Conservation (phyloP, 2,113 vertebrate genomes). For the Boulengeromyrus knoepffleri region DNA sequence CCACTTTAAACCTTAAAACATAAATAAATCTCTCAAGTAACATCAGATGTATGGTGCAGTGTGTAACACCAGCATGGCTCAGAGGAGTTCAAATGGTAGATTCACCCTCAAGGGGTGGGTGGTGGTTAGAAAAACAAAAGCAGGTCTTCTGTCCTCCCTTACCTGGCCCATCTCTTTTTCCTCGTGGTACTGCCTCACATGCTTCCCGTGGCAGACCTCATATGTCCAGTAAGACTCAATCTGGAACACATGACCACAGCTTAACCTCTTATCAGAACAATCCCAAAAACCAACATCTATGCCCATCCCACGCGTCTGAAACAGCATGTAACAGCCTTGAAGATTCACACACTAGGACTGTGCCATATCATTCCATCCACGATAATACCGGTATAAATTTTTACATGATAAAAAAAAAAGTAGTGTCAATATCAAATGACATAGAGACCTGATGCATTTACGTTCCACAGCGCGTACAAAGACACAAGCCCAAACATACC, state of each 20-base stretch:
- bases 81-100: neutral
- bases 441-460: too few relatives aligned
- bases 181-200: conserved; percentile 92
- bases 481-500: too few relatives aligned
- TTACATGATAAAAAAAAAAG: too few relatives aligned
- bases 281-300: neutral
- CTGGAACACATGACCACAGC: conserved; percentile 51
- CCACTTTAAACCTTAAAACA: neutral
- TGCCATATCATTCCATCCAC: too few relatives aligned
- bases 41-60: neutral
- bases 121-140: neutral
- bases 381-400: too few relatives aligned
- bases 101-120: neutral
- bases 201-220: conserved; percentile 92
- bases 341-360: neutral
- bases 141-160: conserved; percentile 30
- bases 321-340: neutral
- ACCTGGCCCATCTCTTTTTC: conserved; percentile 97
- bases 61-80: neutral
- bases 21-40: neutral
- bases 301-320: neutral
- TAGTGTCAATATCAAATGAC: too few relatives aligned
- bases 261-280: neutral
- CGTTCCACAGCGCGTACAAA: too few relatives aligned
- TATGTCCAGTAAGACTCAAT: conserved; percentile 99